Evolutionary conservation across 1,140 invertebrate species (phyloP), one percentile per base, ranked within the genome.

Genomic region (Eriocheir sinensis): DNA sequence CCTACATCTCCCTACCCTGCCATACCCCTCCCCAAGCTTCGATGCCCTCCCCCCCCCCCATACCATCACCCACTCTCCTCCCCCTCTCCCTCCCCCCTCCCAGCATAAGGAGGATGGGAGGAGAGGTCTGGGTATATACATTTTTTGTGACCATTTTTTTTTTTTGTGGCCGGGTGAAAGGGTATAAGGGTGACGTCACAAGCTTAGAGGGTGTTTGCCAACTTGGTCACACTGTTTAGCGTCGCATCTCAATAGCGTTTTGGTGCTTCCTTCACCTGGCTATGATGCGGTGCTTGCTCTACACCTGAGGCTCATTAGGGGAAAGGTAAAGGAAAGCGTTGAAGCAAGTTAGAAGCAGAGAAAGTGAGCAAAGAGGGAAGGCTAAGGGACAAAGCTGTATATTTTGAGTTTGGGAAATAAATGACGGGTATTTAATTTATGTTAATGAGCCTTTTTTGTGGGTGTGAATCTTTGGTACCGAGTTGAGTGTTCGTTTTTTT

Each of bases 171-270:
- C 4, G 4, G 60, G 60, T 72, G 27, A 72, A n/a, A 4, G 60
- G 21, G 60, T 21, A 21, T 53, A 53, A 72, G 60, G n/a, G 60
- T 72, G 60, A 72, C 60, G 60, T 72, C 60, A 72, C 60, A n/a
- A n/a, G 60, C n/a, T n/a, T 72, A 72, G 21, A n/a, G 60, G 27
- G 60, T 72, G 60, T 72, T 72, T 72, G 60, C 60, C n/a, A 72
- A 72, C 60, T 72, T 72, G 60, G 60, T 72, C 60, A 72, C 60
- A 72, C 12, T 72, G 60, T 72, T 72, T 72, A 72, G 60, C 60
- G 6, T n/a, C 60, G 60, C 60, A 8, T 72, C 60, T 72, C 21
- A 72, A 72, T 72, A n/a, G 60, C 27, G 60, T 21, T 21, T 72
- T 72, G 27, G 60, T 72, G 8, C 60, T 72, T 72, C n/a, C 8